These are phyloP conservation scores for Dolichallabes microphthalmus DNA, from an alignment of 2,113 vertebrate species.

Conservation along the genomic window DNA sequence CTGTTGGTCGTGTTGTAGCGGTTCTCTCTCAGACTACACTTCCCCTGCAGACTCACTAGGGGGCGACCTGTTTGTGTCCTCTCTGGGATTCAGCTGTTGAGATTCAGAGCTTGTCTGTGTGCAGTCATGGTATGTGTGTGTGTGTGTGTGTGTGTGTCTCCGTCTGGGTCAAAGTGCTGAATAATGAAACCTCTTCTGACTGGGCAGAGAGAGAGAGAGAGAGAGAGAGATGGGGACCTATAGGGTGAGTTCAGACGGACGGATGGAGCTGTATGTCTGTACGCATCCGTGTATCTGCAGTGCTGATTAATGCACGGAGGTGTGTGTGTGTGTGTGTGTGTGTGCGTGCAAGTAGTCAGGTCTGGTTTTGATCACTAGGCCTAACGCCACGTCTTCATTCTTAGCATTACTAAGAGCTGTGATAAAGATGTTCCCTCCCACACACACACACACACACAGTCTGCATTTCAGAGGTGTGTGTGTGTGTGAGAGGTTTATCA, in stretches of 20 bases:
- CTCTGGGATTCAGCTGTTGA: constrained; percentile 55
- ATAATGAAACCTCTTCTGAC: constrained; percentile 66
- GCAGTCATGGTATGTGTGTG: constrained; percentile 46
- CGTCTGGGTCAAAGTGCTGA: constrained; percentile 65
- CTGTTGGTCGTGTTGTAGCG: neutral
- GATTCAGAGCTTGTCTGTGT: constrained; percentile 64
- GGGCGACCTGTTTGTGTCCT: constrained; percentile 59
- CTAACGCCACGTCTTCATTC: constrained; percentile 66
- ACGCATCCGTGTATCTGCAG: neutral
- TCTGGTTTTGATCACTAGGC: constrained; percentile 62
- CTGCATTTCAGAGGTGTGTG: constrained; percentile 33
- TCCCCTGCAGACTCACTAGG: constrained; percentile 63
- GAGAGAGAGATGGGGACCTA: neutral
- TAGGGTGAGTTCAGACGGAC: neutral
- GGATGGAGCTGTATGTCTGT: neutral
- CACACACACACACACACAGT: constrained; percentile 37
- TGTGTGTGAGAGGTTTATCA: constrained; percentile 8
- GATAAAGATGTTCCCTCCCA: constrained; percentile 64
- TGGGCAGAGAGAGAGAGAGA: constrained; percentile 41
- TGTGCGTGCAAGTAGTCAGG: neutral
- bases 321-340: neutral
- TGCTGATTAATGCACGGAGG: neutral
- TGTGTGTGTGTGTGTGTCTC: neutral
- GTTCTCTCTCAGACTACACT: constrained; percentile 51
- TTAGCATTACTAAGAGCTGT: constrained; percentile 63